Base-by-base conservation (phyloP, 2,113 vertebrate genomes). In the Dolichotis patagonum region DNA sequence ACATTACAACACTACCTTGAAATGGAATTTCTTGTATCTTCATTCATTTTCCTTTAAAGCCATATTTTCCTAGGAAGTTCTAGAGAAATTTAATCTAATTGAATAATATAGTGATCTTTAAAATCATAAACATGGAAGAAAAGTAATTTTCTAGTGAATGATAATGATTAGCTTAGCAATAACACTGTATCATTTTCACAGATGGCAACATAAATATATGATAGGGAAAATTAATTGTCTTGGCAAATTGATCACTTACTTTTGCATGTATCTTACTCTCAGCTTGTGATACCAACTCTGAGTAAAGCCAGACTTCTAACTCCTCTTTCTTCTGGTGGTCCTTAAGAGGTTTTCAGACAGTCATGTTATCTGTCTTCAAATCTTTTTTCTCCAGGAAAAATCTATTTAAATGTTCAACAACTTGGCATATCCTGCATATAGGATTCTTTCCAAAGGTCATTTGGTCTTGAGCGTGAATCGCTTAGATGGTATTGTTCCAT, bases 91-190 rank as follows among this genome's bases (percentile, higher is more conserved):
- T 73, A 1, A 77, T 77, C 26, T 77, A 46, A 46, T 46, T 28
- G 73, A 75, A 75, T 78, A 90, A 73, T 56, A 83, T 78, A 85
- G 28, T 88, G 30, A 35, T 9, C 5, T 90, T 91, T 86, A 56
- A 91, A 88, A 43, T 87, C 20, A 80, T 60, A 71, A 85, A 62
- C 46, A 54, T 26, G 56, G 43, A 91, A 41, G 35, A 91, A 94
- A 83, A 56, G 2, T 4, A 67, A 54, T 82, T 86, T 87, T 96
- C 28, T 94, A 88, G 56, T 78, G 78, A 94, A 83, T 67, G 26
- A 58, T 32, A 78, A 80, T 46, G 10, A 86, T 46, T 82, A 52
- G 30, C 67, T 52, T 62, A 81, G 9, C 22, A 89, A 60, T 65
- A 41, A 17, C 63, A 22, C 32, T 28, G 17, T 71, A 17, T 73